phyloP scores from a whole-genome alignment of 1,140 invertebrate species.

The Dufourea novaeangliae region DNA sequence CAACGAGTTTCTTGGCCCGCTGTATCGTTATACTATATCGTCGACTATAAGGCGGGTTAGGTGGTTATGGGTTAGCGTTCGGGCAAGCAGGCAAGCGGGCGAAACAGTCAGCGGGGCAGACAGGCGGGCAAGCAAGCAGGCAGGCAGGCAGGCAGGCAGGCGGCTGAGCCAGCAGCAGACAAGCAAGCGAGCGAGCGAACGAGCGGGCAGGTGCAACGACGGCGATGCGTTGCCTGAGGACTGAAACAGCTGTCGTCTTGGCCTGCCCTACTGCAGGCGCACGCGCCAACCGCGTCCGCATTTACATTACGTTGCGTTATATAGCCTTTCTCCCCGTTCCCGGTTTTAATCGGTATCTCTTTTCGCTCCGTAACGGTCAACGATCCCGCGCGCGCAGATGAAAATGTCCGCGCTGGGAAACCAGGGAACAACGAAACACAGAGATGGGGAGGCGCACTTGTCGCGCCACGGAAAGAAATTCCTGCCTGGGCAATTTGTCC shows the following conservation, averaged over 20 bases:
- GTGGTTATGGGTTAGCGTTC: constrained; percentile 42
- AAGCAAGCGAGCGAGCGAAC: constrained; percentile 53
- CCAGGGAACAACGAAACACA: no score
- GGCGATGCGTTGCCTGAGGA: constrained; percentile 77
- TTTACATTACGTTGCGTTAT: constrained; percentile 79
- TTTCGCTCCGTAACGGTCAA: constrained; percentile 78
- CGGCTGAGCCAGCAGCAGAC: constrained; percentile 37
- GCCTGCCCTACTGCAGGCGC: constrained; percentile 78
- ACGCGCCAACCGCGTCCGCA: constrained; percentile 81
- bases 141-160: constrained; percentile 32
- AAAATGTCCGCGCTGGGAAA: constrained; percentile 55
- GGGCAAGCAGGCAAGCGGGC: constrained; percentile 25
- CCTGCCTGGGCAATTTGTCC: background rate
- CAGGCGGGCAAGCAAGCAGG: constrained; percentile 5
- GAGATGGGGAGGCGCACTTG: no score
- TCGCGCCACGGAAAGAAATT: background rate
- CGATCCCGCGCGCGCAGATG: constrained; percentile 71
- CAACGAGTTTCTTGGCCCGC: no score
- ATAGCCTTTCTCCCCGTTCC: constrained; percentile 73
- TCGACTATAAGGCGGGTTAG: no score
- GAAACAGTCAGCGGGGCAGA: constrained; percentile 38
- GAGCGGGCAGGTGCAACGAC: constrained; percentile 77
- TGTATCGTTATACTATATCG: no score
- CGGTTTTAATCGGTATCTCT: constrained; percentile 73
- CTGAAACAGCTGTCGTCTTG: constrained; percentile 80